phyloP scores from a whole-genome alignment of 2,888 invertebrate species.

The Drosophila picticornis region DNA sequence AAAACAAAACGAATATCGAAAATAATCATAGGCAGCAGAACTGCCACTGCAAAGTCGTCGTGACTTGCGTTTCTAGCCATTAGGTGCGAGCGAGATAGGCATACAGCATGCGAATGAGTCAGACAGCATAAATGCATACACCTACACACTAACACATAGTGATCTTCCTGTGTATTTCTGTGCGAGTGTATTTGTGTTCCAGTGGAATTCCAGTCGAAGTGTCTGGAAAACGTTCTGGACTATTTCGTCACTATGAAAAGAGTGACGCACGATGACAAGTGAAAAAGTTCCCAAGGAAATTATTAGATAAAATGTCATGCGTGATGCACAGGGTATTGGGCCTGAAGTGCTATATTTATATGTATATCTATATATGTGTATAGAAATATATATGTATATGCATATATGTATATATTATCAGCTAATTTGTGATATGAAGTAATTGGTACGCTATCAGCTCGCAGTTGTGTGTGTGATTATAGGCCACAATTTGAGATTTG shows the following conservation, averaged over 20 bases:
- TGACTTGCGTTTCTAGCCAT: slow-evolving; percentile 53
- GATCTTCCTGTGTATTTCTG: slow-evolving; percentile 22
- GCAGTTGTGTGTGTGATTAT: slow-evolving; percentile 9
- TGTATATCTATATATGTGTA: not conserved
- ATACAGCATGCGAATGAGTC: slow-evolving; percentile 31
- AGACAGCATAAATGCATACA: slow-evolving; percentile 4
- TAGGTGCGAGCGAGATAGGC: slow-evolving; percentile 20
- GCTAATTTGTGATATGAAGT: slow-evolving; percentile 45
- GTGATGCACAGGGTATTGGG: slow-evolving; percentile 1
- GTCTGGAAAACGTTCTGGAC: slow-evolving; percentile 6
- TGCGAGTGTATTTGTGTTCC: not conserved
- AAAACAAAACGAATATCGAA: slow-evolving; percentile 27
- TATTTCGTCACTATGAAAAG: slow-evolving; percentile 38
- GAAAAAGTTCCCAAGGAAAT: slow-evolving; percentile 32
- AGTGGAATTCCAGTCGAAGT: slow-evolving; percentile 3
- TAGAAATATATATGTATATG: not conserved
- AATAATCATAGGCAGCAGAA: slow-evolving; percentile 6
- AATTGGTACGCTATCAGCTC: slow-evolving; percentile 44
- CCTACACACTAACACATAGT: not conserved
- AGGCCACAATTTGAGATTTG: slow-evolving; percentile 26
- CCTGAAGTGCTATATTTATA: not conserved
- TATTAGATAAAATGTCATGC: slow-evolving; percentile 19
- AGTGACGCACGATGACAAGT: slow-evolving; percentile 45
- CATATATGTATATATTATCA: slow-evolving; percentile 4
- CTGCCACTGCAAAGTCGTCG: slow-evolving; percentile 31